phyloP scores from a whole-genome alignment of 1,140 invertebrate species.

The Brachionus koreanus region DNA sequence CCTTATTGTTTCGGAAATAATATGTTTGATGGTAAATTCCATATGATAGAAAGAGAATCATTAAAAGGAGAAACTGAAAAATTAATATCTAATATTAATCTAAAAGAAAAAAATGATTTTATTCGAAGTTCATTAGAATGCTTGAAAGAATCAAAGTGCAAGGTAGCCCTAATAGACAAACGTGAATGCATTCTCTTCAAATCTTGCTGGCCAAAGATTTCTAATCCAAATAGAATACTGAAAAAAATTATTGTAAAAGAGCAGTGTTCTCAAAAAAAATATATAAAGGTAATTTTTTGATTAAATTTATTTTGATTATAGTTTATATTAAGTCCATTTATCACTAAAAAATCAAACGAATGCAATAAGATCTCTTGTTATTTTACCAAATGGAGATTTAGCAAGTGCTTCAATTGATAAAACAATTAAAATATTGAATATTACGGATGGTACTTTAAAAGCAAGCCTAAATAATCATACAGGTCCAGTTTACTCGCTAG shows the following conservation, averaged over 20 bases:
- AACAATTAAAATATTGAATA: neutral
- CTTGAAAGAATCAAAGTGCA: neutral
- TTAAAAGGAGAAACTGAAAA: neutral
- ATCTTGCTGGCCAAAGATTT: neutral
- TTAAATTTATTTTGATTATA: neutral
- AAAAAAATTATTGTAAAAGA: neutral
- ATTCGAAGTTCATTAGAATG: neutral
- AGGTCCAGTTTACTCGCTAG: neutral
- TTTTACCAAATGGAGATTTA: neutral
- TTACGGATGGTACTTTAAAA: neutral
- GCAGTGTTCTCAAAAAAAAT: neutral
- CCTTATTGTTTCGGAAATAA: neutral
- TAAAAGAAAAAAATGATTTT: neutral
- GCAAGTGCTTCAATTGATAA: neutral
- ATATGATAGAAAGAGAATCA: neutral
- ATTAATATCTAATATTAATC: neutral
- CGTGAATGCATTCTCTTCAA: neutral
- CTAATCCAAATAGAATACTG: neutral
- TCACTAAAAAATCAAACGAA: neutral
- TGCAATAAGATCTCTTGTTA: neutral
- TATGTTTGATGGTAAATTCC: neutral
- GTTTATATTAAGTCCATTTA: neutral
- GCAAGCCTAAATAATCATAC: neutral
- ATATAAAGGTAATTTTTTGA: neutral
- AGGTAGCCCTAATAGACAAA: neutral